Conservation (phyloP, 2,888 invertebrate species). For the Drosophila emarginata region DNA sequence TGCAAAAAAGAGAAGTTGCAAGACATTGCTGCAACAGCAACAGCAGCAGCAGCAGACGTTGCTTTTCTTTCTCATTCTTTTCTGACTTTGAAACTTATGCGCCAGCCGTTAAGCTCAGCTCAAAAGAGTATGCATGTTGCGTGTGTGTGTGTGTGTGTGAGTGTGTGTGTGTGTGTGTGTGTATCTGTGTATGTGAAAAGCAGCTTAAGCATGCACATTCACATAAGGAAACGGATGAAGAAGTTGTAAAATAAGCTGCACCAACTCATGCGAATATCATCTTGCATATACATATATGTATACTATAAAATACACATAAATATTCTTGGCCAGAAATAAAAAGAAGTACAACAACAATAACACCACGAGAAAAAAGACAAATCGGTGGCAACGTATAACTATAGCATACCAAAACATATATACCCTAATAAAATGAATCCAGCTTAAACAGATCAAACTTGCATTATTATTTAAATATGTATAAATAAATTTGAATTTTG, state of each 20-base stretch:
- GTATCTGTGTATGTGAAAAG: conserved; percentile 30
- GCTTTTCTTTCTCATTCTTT: conserved; percentile 28
- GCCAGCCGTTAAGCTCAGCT: conserved; percentile 63
- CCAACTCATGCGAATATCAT: conserved; percentile 53
- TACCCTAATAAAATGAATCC: not conserved
- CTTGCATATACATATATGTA: conserved; percentile 7
- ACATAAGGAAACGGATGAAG: conserved; percentile 66
- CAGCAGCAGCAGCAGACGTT: conserved; percentile 22
- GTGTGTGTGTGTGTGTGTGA: conserved; percentile 23
- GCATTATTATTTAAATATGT: too few species aligned
- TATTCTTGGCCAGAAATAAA: conserved; percentile 35
- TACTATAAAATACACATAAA: conserved; percentile 47
- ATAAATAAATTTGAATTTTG: too few species aligned
- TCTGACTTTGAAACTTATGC: conserved; percentile 71
- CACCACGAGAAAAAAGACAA: conserved; percentile 13
- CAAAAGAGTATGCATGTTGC: conserved; percentile 24
- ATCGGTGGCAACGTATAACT: not conserved
- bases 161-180: conserved; percentile 10
- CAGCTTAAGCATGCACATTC: conserved; percentile 59
- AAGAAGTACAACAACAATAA: conserved; percentile 9
- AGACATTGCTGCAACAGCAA: conserved; percentile 37
- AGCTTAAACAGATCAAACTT: too few species aligned
- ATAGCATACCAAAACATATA: not conserved
- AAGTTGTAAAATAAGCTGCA: conserved; percentile 70
- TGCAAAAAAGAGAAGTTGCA: conserved; percentile 45